A percentile compares a stretch with the other conserved stretches of the same genome.
Conservation (phyloP, 2,888 invertebrate genomes). For the Nymphalis polychloros region DNA sequence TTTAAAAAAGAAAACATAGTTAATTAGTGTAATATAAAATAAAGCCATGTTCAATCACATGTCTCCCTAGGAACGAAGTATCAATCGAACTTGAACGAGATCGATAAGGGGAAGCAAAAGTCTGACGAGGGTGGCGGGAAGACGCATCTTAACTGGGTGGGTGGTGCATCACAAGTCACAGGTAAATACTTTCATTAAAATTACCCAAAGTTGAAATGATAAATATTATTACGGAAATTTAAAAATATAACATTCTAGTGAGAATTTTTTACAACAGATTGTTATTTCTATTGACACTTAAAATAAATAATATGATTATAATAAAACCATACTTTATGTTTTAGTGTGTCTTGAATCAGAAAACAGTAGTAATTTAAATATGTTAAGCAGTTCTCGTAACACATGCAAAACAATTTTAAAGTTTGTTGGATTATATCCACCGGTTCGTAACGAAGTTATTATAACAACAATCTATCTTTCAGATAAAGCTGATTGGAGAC, state of each 20-base stretch:
- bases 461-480: constrained; percentile 38
- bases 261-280: too few relatives aligned
- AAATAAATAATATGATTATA: too few relatives aligned
- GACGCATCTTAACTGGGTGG: constrained; percentile 80
- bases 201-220: constrained; percentile 6
- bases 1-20: neutral
- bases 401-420: too few relatives aligned
- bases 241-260: neutral
- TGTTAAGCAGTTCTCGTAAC: too few relatives aligned
- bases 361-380: too few relatives aligned
- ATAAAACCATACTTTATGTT: too few relatives aligned
- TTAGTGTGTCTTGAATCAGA: too few relatives aligned
- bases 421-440: neutral
- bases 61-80: constrained; percentile 85
- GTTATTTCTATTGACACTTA: neutral
- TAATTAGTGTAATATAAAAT: constrained; percentile 16
- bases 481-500: constrained; percentile 68
- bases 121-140: constrained; percentile 83
- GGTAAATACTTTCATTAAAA: constrained; percentile 51
- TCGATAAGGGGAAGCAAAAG: constrained; percentile 90
- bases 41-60: constrained; percentile 36
- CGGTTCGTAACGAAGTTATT: neutral
- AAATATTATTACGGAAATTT: constrained; percentile 18
- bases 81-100: constrained; percentile 89
- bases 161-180: constrained; percentile 74